Evolutionary conservation across 2,797 vertebrate genomes (phyloP), one percentile per base, ranked within the genome.

Genomic region (Erethizon dorsatum): DNA sequence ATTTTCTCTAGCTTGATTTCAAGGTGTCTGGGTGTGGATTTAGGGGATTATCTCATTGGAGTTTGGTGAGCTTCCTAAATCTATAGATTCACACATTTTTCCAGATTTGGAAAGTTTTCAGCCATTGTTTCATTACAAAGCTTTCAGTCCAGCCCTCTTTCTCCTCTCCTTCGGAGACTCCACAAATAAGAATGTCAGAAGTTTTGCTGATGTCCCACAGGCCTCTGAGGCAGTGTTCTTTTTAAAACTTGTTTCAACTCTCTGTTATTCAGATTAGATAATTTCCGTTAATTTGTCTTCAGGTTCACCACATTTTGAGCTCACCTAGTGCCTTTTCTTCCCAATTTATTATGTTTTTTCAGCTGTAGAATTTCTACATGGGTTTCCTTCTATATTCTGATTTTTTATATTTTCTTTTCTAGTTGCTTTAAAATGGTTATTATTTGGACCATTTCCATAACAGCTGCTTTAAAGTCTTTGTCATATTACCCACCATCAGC

Each of bases 131-230:
- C 56, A 37, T 87, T 20, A 24, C 24, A 50, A 20, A 22, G 11
- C 37, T 85, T 54, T 71, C 37, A 52, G 54, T 11, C 15, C 28
- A 31, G 5, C 0, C 4, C 10, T 26, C 56, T 45, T n/a, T 83
- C 54, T 77, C 8, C 4, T 95, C 6, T n/a, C 6, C 18, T 90
- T n/a, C 41, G 26, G 71, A 31, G 15, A 45, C 28, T 24, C 57
- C 2, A 10, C 9, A 1, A 28, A 13, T 10, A 8, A 22, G 2
- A 8, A 0, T 24, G 3, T n/a, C 8, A 47, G 71, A 41, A 50
- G 31, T 47, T 82, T 7, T 31, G 37, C 15, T 45, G 3, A 9
- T 33, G 10, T 9, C 20, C 33, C 10, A 4, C 18, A 33, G 12
- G 26, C n/a, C 52, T 24, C 47, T 13, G 71, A 6, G 24, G 28